Conservation (phyloP, 2,888 invertebrate species). For the Drosophila paramelanica region DNA sequence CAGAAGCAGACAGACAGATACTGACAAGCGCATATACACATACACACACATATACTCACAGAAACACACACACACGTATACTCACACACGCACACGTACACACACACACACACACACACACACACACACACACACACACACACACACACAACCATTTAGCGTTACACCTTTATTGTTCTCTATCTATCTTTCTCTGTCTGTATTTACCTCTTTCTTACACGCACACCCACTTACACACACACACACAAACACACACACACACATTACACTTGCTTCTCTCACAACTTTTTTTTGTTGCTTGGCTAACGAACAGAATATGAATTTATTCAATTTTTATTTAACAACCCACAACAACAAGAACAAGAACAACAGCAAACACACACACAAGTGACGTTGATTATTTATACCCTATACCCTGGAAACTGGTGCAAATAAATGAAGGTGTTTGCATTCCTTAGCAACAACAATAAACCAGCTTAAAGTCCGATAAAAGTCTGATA, state of each 20-base stretch:
- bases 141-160: slow-evolving; percentile 51
- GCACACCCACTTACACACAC: slow-evolving; percentile 2
- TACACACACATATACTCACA: slow-evolving; percentile 2
- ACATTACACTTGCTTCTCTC: slow-evolving; percentile 65
- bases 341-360: slow-evolving; percentile 42
- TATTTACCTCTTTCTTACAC: slow-evolving; percentile 42
- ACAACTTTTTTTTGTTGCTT: slow-evolving; percentile 63
- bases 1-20: slow-evolving; percentile 55
- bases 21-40: slow-evolving; percentile 45
- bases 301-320: slow-evolving; percentile 61
- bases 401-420: slow-evolving; percentile 55
- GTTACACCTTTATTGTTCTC: slow-evolving; percentile 62
- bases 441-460: too few species aligned
- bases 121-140: slow-evolving; percentile 29
- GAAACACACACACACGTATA: slow-evolving; percentile 5
- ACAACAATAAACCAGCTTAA: too few species aligned
- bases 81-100: slow-evolving; percentile 12
- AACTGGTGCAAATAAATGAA: not conserved
- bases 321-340: slow-evolving; percentile 57
- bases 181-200: slow-evolving; percentile 57
- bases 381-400: slow-evolving; percentile 42
- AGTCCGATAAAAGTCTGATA: too few species aligned
- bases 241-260: slow-evolving; percentile 44
- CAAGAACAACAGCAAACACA: slow-evolving; percentile 32
- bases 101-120: slow-evolving; percentile 6